phyloP scores from a whole-genome alignment of 2,797 vertebrate species.

The Arctocebus calabarensis region DNA sequence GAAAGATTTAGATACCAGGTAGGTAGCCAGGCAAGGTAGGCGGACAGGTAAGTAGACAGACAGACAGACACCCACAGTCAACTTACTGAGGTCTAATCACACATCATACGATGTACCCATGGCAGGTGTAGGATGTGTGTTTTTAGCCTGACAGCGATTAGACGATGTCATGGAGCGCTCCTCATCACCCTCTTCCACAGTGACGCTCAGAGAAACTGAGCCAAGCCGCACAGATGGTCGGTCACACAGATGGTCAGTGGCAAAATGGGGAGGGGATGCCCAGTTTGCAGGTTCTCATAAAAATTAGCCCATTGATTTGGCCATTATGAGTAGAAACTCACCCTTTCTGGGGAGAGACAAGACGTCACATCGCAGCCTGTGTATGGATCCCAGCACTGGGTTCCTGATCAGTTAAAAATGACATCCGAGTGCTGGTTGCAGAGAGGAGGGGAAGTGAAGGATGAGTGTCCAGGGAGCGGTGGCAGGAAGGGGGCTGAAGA shows the following conservation, averaged over 20 bases:
- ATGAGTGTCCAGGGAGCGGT: background rate
- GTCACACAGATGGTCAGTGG: constrained; percentile 15
- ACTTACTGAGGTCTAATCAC: background rate
- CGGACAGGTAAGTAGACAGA: background rate
- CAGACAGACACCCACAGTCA: background rate
- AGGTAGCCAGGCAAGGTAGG: background rate
- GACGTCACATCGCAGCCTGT: background rate
- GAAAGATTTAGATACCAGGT: background rate
- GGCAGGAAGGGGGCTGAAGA: background rate
- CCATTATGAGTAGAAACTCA: background rate
- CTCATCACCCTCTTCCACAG: background rate
- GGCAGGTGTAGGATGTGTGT: background rate
- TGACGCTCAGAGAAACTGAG: constrained; percentile 36
- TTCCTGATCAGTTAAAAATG: constrained; percentile 4
- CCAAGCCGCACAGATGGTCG: background rate
- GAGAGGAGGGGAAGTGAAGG: background rate
- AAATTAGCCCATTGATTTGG: constrained; percentile 15
- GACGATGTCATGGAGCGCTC: background rate
- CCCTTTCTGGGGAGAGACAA: background rate
- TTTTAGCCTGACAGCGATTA: background rate
- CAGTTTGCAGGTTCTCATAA: constrained; percentile 31
- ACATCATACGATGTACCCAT: background rate
- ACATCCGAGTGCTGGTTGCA: background rate
- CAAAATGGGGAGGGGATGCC: background rate
- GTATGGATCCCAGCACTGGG: background rate